Base-by-base conservation (phyloP, 2,113 vertebrate genomes). In the Marcusenius ussheri region DNA sequence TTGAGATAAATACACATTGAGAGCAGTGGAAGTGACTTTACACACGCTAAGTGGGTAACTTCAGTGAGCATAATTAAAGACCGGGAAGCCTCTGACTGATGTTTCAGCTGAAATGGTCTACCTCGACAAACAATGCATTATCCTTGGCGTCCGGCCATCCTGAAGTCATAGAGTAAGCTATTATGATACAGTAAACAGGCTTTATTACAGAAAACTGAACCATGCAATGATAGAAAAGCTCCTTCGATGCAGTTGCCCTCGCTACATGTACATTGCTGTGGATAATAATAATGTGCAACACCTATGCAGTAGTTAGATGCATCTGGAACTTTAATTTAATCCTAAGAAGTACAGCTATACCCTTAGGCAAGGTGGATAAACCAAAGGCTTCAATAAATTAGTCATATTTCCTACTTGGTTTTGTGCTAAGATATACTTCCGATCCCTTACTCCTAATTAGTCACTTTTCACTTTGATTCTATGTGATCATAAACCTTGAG, bases 91-190 rank as follows among this genome's bases (percentile, higher is more conserved):
- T 91, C 88, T 58, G 90, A 92, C 91, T 90, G 91, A 87, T 84
- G 89, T 90, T 92, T 92, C 89, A 92, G 92, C 90, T 92, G 89
- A 91, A 91, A 66, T 91, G 91, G 91, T 91, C 88, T 87, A 92
- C 90, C 92, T 66, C 89, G 89, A 84, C 83, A 58, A 89, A 70
- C 89, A 87, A 86, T 91, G 50, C 89, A 62, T 89, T 89, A 80
- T 80, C 58, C 66, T 89, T 50, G 88, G 88, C 62, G 3, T 91
- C 74, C 89, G 89, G 86, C 92, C 89, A 90, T 90, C 70, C 89
- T 83, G 74, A 91, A 77, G 90, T 93, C 92, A 90, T 66, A 90
- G 35, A 88, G 90, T 88, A 80, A 87, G 90, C 90, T 83, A 80
- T 89, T 87, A 92, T 91, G 89, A 92, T 89, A 90, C 89, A 91